Conservation (phyloP, 2,888 invertebrate genomes). For the Oscheius sp. region DNA sequence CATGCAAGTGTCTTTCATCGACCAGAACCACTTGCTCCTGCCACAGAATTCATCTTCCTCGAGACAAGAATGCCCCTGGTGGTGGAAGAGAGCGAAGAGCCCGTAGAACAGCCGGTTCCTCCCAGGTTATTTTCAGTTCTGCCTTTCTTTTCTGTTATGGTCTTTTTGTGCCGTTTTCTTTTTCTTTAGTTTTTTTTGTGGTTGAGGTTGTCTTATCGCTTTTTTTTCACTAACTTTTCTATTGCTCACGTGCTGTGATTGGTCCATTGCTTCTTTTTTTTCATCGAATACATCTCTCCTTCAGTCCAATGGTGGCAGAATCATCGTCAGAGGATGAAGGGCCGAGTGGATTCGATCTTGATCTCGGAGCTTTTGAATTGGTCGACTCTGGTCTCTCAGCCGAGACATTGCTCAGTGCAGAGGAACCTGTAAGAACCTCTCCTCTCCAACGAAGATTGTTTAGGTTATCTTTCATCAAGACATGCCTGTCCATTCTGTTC, state of each 20-base stretch:
- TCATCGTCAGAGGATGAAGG: conserved; percentile 53
- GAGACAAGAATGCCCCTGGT: conserved; percentile 21
- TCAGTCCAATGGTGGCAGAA: conserved; percentile 37
- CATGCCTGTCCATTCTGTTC: conserved; percentile 70
- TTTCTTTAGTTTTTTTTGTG: background rate
- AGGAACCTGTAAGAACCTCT: conserved; percentile 65
- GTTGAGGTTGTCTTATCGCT: background rate
- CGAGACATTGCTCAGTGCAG: conserved; percentile 63
- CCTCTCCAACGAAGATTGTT: background rate
- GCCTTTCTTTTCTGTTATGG: background rate
- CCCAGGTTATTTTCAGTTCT: conserved; percentile 24
- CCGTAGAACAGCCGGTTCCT: background rate
- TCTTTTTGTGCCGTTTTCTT: conserved; percentile 4
- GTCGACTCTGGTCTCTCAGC: conserved; percentile 65
- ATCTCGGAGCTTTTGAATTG: conserved; percentile 68
- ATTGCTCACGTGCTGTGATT: background rate
- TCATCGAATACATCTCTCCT: background rate
- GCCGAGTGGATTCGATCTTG: conserved; percentile 59
- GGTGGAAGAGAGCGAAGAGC: conserved; percentile 12
- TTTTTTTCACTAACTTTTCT: conserved; percentile 14
- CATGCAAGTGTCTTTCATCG: background rate
- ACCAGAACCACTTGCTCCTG: conserved; percentile 1
- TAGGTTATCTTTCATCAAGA: conserved; percentile 56
- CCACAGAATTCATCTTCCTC: conserved; percentile 16
- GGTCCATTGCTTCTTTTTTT: background rate